phyloP scores from a whole-genome alignment of 2,113 vertebrate species.

The Tragelaphus scriptus region DNA sequence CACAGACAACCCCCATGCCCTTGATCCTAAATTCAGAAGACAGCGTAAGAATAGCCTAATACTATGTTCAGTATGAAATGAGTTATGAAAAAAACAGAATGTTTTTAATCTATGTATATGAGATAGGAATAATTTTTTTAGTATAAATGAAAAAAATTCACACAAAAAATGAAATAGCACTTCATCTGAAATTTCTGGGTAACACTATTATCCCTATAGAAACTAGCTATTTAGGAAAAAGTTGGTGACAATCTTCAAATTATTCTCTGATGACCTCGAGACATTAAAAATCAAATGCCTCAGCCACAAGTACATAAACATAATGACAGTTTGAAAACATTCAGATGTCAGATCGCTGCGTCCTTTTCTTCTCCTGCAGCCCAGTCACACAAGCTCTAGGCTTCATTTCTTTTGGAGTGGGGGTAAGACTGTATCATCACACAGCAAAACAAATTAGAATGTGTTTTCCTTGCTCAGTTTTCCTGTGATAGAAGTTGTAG shows the following conservation, averaged over 20 bases:
- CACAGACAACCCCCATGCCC: neutral
- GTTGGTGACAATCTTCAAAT: neutral
- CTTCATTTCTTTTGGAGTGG: neutral
- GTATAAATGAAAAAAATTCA: neutral
- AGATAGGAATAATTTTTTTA: neutral
- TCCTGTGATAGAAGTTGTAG: neutral
- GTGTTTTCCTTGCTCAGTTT: neutral
- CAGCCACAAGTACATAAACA: neutral
- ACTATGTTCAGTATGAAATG: neutral
- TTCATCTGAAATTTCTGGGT: neutral
- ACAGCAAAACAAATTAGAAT: neutral
- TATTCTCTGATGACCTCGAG: neutral
- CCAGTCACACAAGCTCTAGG: no score
- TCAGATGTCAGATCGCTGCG: neutral
- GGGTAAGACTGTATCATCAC: neutral
- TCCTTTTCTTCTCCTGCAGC: neutral
- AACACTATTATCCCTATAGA: neutral
- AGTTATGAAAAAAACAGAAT: neutral
- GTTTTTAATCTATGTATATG: neutral
- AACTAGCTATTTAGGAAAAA: neutral
- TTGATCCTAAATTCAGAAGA: neutral
- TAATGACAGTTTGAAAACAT: neutral
- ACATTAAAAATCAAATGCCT: neutral
- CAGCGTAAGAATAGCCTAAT: neutral
- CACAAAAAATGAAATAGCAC: neutral